Evolutionary conservation across 2,797 vertebrate species (phyloP).

Genomic region (Myripristis jacobus): DNA sequence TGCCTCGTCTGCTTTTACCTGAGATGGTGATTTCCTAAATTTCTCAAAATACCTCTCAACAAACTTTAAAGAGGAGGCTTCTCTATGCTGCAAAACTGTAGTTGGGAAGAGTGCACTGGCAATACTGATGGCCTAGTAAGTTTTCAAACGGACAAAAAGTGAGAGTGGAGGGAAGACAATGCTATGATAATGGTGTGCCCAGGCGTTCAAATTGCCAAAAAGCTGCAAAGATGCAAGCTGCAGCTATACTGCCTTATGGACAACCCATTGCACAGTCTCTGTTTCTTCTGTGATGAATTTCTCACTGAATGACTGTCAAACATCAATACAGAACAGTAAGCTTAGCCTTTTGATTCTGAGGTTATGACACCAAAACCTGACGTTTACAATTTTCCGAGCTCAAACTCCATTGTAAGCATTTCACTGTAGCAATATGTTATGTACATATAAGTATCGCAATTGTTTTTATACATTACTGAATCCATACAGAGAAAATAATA

Average conservation of each 20-base stretch:
- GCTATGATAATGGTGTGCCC: constrained; percentile 22
- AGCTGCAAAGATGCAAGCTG: constrained; percentile 28
- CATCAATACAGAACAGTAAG: constrained; percentile 9
- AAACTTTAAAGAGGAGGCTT: constrained; percentile 1
- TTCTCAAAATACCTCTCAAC: constrained; percentile 18
- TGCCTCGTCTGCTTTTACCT: constrained; percentile 3
- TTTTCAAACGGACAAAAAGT: constrained; percentile 29
- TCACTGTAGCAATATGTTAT: background rate
- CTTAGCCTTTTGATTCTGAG: background rate
- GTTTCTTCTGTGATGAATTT: constrained; percentile 24
- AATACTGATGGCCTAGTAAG: background rate
- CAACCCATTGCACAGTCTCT: constrained; percentile 14
- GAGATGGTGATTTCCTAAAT: constrained; percentile 28
- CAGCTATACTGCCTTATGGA: constrained; percentile 40
- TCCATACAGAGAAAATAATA: no score
- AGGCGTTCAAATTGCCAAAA: constrained; percentile 48
- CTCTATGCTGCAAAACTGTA: background rate
- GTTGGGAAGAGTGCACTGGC: background rate
- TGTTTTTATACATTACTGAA: no score
- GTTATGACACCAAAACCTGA: background rate
- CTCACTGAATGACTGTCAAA: background rate
- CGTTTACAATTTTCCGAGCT: background rate
- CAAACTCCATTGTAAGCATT: background rate
- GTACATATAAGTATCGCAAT: no score
- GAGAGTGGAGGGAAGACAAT: constrained; percentile 45